phyloP scores from a whole-genome alignment of 2,797 vertebrate species.

The Phoebastria nigripes region DNA sequence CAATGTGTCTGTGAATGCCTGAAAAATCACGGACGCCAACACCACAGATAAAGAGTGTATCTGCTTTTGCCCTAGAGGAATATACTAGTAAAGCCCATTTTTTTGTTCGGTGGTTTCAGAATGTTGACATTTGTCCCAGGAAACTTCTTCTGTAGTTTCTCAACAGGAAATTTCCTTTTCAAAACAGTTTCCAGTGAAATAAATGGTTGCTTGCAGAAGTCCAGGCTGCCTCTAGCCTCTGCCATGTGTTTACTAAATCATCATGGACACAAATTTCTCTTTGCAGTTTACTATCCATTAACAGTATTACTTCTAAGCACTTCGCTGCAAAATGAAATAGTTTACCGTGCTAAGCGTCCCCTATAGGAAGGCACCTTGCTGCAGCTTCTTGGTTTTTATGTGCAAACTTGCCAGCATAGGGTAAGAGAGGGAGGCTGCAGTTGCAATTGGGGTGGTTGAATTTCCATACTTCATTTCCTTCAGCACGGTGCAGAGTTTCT shows the following conservation, averaged over 20 bases:
- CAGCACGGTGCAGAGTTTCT: neutral
- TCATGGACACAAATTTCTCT: neutral
- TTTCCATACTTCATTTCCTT: conserved; percentile 2
- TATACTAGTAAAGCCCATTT: neutral
- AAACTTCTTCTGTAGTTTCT: neutral
- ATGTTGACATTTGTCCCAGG: neutral
- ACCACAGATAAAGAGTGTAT: neutral
- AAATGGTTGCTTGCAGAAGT: neutral
- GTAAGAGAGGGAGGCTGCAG: neutral
- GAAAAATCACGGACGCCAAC: neutral
- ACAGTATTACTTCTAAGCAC: neutral
- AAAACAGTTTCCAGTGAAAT: neutral
- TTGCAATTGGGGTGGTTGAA: neutral
- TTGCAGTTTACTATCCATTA: neutral
- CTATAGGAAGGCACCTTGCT: accelerated
- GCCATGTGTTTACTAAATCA: neutral
- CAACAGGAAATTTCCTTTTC: neutral
- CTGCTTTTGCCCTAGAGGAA: neutral
- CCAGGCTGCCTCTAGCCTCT: neutral
- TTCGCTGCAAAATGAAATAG: neutral
- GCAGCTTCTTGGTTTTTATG: neutral
- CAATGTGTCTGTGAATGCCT: neutral
- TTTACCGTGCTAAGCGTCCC: accelerated
- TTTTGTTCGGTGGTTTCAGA: neutral
- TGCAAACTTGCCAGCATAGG: accelerated